Conservation (phyloP, 1,140 invertebrate genomes). For the Brachionus asplanchnoidis region DNA sequence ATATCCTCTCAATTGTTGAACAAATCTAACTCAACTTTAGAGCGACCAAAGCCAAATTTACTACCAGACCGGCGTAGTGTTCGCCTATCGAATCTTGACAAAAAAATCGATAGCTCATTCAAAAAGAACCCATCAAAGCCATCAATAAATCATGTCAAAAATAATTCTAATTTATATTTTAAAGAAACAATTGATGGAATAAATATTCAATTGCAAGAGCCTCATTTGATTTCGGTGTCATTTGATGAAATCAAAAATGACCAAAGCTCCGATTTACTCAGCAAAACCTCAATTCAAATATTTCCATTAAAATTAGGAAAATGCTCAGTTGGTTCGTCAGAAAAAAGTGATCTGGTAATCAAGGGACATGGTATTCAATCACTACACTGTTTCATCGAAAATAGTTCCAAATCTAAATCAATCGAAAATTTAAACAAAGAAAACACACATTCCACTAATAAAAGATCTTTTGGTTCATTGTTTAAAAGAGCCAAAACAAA, state of each 20-base stretch:
- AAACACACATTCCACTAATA: neutral
- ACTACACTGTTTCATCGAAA: conserved; percentile 77
- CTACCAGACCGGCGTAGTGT: neutral
- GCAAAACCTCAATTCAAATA: conserved; percentile 54
- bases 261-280: conserved; percentile 38
- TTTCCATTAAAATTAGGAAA: conserved; percentile 62
- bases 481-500: neutral
- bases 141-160: neutral
- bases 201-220: conserved; percentile 75
- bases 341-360: conserved; percentile 70
- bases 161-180: conserved; percentile 44
- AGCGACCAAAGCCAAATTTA: neutral
- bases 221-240: conserved; percentile 70
- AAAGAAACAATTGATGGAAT: conserved; percentile 62
- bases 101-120: neutral
- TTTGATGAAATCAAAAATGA: conserved; percentile 82
- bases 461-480: neutral
- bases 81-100: neutral
- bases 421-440: neutral
- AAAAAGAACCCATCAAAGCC: neutral
- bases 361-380: conserved; percentile 73
- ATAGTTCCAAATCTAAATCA: conserved; percentile 54
- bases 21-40: neutral
- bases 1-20: conserved; percentile 5
- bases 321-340: conserved; percentile 64